A percentile compares a stretch with the other conserved stretches of the same genome.
Conservation (phyloP, 2,888 invertebrate species). For the Tetrapedia diversipes region DNA sequence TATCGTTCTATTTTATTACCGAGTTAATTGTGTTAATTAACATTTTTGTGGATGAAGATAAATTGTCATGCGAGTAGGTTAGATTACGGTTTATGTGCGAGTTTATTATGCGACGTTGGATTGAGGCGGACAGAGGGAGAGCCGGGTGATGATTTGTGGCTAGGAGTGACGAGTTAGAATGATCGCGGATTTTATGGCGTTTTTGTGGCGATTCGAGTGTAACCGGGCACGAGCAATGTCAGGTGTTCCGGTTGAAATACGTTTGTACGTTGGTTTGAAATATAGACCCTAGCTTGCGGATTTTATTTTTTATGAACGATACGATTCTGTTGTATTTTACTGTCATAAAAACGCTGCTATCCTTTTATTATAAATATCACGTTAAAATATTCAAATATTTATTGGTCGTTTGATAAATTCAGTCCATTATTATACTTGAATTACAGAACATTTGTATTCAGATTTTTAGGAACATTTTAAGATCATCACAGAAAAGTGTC, state of each 20-base stretch:
- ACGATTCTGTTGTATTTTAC: background rate
- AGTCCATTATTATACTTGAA: too few relatives aligned
- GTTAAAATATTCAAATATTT: background rate
- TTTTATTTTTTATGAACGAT: background rate
- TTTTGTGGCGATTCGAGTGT: background rate
- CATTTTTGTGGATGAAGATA: too few relatives aligned
- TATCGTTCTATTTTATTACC: too few relatives aligned
- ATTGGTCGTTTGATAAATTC: background rate
- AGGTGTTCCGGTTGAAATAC: conserved; percentile 6
- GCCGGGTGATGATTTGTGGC: background rate
- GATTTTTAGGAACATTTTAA: too few relatives aligned
- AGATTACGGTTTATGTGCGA: too few relatives aligned
- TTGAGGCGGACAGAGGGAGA: too few relatives aligned
- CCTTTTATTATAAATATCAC: background rate
- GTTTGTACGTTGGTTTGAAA: background rate
- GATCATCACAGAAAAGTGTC: too few relatives aligned
- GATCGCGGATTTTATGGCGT: background rate
- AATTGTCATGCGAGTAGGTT: too few relatives aligned
- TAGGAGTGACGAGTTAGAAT: background rate
- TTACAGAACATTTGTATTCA: too few relatives aligned
- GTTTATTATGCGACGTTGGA: background rate
- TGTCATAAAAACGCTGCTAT: background rate
- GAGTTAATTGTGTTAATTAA: too few relatives aligned
- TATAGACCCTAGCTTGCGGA: background rate
- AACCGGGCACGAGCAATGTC: background rate